These are phyloP conservation scores for Myotis planiceps DNA, from an alignment of 2,797 vertebrate species.

Conservation along the genomic window DNA sequence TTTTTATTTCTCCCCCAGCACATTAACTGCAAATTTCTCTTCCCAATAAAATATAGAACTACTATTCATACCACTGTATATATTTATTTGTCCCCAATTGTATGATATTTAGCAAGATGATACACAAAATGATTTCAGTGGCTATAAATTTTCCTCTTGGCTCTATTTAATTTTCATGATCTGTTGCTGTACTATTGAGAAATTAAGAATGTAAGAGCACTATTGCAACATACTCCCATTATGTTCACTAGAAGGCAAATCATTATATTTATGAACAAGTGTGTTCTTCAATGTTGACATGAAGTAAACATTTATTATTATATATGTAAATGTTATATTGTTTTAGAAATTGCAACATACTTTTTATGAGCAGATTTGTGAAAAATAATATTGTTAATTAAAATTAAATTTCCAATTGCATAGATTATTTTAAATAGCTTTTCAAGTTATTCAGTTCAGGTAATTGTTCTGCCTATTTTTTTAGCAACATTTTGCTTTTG, in stretches of 20 bases:
- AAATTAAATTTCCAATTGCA: not conserved
- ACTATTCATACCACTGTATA: not conserved
- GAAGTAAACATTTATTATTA: not conserved
- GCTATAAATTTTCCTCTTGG: not conserved
- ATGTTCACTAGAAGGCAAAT: not conserved
- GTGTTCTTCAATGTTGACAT: not conserved
- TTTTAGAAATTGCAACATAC: not conserved
- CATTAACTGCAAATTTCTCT: not conserved
- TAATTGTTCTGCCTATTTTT: not conserved
- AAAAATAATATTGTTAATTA: not conserved
- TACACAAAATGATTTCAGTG: not conserved
- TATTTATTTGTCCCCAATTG: not conserved
- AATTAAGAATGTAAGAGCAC: not conserved
- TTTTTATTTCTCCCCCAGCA: not conserved
- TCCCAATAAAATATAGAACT: not conserved
- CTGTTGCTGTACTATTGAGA: not conserved
- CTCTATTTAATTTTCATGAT: not conserved
- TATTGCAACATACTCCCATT: not conserved
- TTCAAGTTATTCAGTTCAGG: not conserved
- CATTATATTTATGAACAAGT: not conserved
- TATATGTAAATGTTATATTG: not conserved
- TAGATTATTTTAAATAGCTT: not conserved
- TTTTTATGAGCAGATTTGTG: not conserved
- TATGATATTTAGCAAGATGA: not conserved
- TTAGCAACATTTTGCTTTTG: not conserved